Evolutionary conservation across 2,797 vertebrate species (phyloP), one percentile per base, ranked within the genome.

Genomic region (Sarcoramphus papa): DNA sequence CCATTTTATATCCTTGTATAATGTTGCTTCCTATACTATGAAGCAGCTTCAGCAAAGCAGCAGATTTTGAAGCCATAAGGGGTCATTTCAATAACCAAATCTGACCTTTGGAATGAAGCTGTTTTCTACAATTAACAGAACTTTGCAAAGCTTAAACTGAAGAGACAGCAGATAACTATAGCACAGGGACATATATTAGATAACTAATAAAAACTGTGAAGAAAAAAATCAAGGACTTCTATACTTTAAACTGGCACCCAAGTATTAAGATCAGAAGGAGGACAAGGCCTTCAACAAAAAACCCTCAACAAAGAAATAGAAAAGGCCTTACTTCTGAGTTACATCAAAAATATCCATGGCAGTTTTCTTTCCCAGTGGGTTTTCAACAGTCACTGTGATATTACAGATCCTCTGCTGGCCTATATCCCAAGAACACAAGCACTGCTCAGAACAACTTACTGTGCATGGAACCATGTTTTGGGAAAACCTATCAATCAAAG

Each of bases 311-410:
- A 86, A 75, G 59, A 64, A 33, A 54, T 0, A 77, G 56, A 54
- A 67, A 67, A 77, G 31, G 7, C 28, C 97, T 98, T 96, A 98
- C 98, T 95, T 97, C 92, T 97, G 92, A 68, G 91, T 67, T 74
- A 97, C 53, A 88, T 97, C 62, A 94, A 98, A 98, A 70, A 53
- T 12, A 60, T 94, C 40, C 14, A 3, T 68, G 60, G 92, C 88
- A 30, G 90, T 95, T 93, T 92, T 97, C 56, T 86, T 95, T 83
- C 98, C 97, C 31, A 98, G 50, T 7, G 47, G 3, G 67, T 98
- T 98, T 96, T 96, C 88, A 63, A 97, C 93, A 16, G 43, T 83
- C 83, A 98, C 14, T 15, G 95, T 98, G 68, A 98, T 93, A 89
- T 98, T 98, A 59, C 89, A 98, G 4, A 33, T 83, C 68, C 41